Base-by-base conservation (phyloP, 2,888 invertebrate genomes). In the Apoda limacodes region DNA sequence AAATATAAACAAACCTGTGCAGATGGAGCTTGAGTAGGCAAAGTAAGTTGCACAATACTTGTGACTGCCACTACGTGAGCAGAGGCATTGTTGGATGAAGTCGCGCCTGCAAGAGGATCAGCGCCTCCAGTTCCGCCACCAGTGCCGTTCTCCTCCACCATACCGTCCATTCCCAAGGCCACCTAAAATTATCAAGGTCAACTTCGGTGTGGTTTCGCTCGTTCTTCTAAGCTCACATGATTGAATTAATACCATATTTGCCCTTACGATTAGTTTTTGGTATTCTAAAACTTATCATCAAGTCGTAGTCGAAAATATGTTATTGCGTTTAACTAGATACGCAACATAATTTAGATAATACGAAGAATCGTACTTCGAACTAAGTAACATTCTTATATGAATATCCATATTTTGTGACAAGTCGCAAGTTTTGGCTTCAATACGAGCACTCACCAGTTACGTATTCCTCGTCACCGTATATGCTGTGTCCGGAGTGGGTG, bases 391-490 rank as follows among this genome's bases (percentile, higher is more conserved):
- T 48, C 54, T 46, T 48, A 50, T 50, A 56, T 39, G 52, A 61
- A 60, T 69, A 72, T 65, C 71, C 68, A 61, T 64, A 62, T 56
- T n/a, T 62, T 69, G 67, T 67, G 78, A 80, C 78, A 76, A 75
- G 63, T 74, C 67, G 72, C 67, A 74, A 78, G 74, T 74, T 69
- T 67, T 61, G 76, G 74, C 78, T 78, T 75, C 75, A 55, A 54
- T 64, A 66, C 67, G 69, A 85, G 87, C 87, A 89, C 88, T 89
- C 88, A 89, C 89, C 89, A 88, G 90, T 92, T 92, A 92, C 92
- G 92, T 91, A 90, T 90, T 90, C 89, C 89, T 92, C 92, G 92
- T 92, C 92, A 92, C 91, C 88, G 88, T 88, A 85, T 90, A 89
- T 90, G 89, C 90, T 88, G 91, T 89, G 88, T 89, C 89, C 89